phyloP scores from a whole-genome alignment of 2,797 vertebrate species.

The Protosalanx chinensis region DNA sequence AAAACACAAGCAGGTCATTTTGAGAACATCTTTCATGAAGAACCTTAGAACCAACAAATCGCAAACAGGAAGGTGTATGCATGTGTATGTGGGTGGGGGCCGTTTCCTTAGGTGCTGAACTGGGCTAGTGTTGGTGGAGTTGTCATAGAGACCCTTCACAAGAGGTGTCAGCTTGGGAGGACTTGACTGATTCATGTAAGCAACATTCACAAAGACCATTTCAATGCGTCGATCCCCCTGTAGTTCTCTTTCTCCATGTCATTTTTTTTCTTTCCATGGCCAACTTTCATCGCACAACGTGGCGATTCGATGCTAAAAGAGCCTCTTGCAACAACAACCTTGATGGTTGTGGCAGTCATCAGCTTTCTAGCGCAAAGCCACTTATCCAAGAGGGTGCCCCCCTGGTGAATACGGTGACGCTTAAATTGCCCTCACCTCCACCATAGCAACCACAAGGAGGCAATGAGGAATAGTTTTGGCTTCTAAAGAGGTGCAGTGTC shows the following conservation, averaged over 20 bases:
- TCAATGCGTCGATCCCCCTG: constrained; percentile 63
- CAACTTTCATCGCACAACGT: constrained; percentile 76
- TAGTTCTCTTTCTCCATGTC: constrained; percentile 64
- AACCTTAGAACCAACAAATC: constrained; percentile 63
- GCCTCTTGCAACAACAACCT: constrained; percentile 69
- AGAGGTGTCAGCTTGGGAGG: constrained; percentile 74
- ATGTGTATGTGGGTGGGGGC: constrained; percentile 55
- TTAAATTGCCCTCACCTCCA: constrained; percentile 73
- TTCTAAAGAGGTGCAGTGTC: constrained; percentile 59
- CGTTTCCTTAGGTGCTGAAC: neutral
- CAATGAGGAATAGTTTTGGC: constrained; percentile 52
- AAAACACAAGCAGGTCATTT: constrained; percentile 70
- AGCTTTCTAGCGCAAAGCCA: constrained; percentile 77
- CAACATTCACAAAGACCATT: constrained; percentile 76
- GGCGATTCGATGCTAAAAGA: constrained; percentile 69
- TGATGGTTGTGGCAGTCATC: constrained; percentile 75
- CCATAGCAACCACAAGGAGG: constrained; percentile 60
- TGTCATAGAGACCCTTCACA: constrained; percentile 65
- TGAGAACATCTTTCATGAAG: constrained; percentile 68
- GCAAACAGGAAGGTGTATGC: constrained; percentile 69
- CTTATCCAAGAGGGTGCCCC: constrained; percentile 72
- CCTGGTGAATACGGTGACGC: constrained; percentile 66
- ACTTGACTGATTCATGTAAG: constrained; percentile 85
- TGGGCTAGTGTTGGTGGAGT: constrained; percentile 47
- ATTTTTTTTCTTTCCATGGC: constrained; percentile 36